Percentiles rank a stretch among this genome's conserved stretches.
phyloP scores from a whole-genome alignment of 2,113 vertebrate species.

The Colossoma macropomum region DNA sequence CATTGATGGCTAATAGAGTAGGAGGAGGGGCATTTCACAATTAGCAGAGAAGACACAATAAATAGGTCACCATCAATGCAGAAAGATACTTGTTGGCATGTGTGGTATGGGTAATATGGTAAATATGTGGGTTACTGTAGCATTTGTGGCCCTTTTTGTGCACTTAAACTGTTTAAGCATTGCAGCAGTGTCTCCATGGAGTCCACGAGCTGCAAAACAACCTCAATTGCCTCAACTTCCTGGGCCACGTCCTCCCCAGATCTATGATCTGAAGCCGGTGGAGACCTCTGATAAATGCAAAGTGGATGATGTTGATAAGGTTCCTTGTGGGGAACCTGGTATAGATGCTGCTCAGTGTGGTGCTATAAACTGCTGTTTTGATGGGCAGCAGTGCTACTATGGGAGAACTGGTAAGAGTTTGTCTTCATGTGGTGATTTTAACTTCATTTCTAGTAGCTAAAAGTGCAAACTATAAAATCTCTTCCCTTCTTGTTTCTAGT shows the following conservation, averaged over 20 bases:
- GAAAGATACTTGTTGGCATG: not conserved
- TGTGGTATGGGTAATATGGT: not conserved
- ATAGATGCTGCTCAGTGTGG: conserved; percentile 10
- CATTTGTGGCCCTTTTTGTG: not conserved
- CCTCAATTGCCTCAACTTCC: not conserved
- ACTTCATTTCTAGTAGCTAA: not conserved
- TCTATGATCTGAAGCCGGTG: not conserved
- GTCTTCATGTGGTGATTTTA: too few relatives aligned
- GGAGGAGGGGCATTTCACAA: not conserved
- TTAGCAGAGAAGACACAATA: not conserved
- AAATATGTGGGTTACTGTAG: not conserved
- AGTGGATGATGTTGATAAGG: conserved; percentile 14
- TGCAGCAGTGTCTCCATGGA: not conserved
- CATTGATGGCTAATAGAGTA: not conserved
- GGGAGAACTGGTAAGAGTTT: conserved; percentile 30
- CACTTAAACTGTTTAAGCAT: not conserved
- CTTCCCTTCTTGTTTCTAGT: not conserved
- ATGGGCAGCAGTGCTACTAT: conserved; percentile 48
- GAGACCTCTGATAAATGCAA: not conserved
- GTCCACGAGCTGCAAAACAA: not conserved
- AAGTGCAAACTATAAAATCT: not conserved
- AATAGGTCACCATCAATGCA: not conserved
- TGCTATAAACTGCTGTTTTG: conserved; percentile 53
- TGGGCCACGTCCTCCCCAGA: not conserved
- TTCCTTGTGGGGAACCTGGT: conserved; percentile 44